phyloP scores from a whole-genome alignment of 2,797 vertebrate species.

The Spinus pinus region DNA sequence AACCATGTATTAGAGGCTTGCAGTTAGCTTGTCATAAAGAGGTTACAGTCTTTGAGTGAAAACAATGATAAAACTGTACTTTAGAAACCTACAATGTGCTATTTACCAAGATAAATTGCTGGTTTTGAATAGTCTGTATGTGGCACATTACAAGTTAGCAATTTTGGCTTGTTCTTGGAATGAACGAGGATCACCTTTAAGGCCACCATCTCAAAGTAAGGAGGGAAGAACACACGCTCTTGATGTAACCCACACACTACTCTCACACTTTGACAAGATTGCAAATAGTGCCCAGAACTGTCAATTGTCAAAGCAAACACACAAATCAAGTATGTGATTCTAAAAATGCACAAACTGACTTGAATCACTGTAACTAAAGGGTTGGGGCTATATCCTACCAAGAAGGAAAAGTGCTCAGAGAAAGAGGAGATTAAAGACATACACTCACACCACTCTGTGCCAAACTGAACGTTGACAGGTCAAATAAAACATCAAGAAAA shows the following conservation, averaged over 20 bases:
- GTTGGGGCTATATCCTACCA: neutral
- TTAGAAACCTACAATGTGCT: neutral
- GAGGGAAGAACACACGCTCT: neutral
- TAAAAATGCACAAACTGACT: neutral
- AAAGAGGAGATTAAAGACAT: neutral
- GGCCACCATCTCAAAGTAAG: neutral
- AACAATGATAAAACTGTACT: neutral
- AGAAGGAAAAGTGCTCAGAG: neutral
- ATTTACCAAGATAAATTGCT: slow-evolving; percentile 1
- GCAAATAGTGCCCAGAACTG: neutral
- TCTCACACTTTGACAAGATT: neutral
- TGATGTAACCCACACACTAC: neutral
- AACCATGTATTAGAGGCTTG: neutral
- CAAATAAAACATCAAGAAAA: neutral
- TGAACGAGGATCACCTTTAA: neutral
- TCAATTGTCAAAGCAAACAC: neutral
- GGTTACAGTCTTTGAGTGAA: neutral
- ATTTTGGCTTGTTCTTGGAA: neutral
- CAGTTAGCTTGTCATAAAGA: neutral
- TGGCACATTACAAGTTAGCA: neutral
- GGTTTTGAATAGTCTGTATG: neutral
- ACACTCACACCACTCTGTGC: neutral
- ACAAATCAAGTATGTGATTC: neutral
- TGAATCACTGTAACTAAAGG: neutral
- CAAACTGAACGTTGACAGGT: neutral